Evolutionary conservation across 2,113 vertebrate genomes (phyloP), one percentile per base, ranked within the genome.

Genomic region (Parus major): DNA sequence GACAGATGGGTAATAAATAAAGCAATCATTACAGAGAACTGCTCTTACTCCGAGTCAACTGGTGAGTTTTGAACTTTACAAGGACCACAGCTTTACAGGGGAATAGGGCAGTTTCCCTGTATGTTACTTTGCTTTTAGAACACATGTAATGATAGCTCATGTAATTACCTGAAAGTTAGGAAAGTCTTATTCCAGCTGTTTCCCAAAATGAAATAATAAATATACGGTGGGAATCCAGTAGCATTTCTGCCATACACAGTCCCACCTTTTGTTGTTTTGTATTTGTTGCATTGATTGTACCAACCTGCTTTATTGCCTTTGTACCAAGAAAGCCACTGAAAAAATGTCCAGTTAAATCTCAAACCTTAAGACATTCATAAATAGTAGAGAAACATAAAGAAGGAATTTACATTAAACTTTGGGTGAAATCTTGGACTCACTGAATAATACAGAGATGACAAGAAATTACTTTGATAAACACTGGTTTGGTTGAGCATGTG

Each of bases 161-260:
- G 28, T 20, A 68, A 82, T 49, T 50, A 82, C 6, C 59, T 63
- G 33, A 46, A 72, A 61, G 29, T 55, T 76, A 79, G 70, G 33
- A 76, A 86, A 77, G 42, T 69, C 36, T 88, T 65, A 72, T 14
- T 72, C 44, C 75, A 91, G 31, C 70, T 79, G 49, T 52, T 95
- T 92, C 61, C 65, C 49, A 79, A 94, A 86, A 70, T 55, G 33
- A 75, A 89, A 44, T 36, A 63, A 84, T 85, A 93, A 87, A 90
- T 25, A 80, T 16, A 31, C 39, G 80, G 57, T 23, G 82, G 55
- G 36, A 82, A 76, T 22, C 33, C 78, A 87, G 63, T 46, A 73
- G 41, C n/a, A 61, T 46, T 94, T 82, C 39, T 93, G 55, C 33
- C 25, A 65, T 24, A 70, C 5, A n/a, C 11, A 53, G 41, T 44